Evolutionary conservation across 2,113 vertebrate species (phyloP).

Genomic region (Daubentonia madagascariensis): DNA sequence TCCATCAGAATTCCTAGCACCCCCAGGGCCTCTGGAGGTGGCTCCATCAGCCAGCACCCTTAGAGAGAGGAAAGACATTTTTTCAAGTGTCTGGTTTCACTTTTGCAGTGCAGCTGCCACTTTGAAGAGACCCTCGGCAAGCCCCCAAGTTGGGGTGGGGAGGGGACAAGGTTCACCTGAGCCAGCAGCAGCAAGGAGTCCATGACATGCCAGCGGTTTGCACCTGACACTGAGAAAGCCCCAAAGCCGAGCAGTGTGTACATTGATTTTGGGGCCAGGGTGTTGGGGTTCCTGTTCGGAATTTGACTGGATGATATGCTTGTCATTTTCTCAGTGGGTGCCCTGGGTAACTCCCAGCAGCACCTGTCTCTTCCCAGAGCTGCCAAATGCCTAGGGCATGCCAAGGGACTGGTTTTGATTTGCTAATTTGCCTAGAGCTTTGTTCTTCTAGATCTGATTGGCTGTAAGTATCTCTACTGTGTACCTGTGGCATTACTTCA

Average conservation of each 20-base stretch:
- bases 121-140: conserved; percentile 50
- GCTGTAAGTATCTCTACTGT: conserved; percentile 48
- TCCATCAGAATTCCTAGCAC: conserved; percentile 82
- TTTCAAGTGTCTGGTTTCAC: conserved; percentile 58
- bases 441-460: conserved; percentile 59
- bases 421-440: conserved; percentile 40
- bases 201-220: neutral
- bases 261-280: conserved; percentile 46
- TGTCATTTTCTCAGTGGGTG: neutral
- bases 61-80: conserved; percentile 54
- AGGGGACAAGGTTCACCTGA: neutral
- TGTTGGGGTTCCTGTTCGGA: conserved; percentile 45
- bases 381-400: neutral
- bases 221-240: neutral
- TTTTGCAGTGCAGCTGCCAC: conserved; percentile 58
- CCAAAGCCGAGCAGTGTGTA: conserved; percentile 13
- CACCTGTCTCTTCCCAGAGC: neutral
- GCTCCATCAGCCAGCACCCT: neutral
- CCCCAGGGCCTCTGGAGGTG: conserved; percentile 16
- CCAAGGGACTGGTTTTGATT: conserved; percentile 45
- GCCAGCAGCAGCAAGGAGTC: conserved; percentile 43
- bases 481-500: conserved; percentile 1
- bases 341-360: neutral
- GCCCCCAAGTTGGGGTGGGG: neutral
- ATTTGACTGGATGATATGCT: neutral